These are phyloP conservation scores for Entomyzon cyanotis DNA, from an alignment of 2,113 vertebrate genomes.

Conservation along the genomic window DNA sequence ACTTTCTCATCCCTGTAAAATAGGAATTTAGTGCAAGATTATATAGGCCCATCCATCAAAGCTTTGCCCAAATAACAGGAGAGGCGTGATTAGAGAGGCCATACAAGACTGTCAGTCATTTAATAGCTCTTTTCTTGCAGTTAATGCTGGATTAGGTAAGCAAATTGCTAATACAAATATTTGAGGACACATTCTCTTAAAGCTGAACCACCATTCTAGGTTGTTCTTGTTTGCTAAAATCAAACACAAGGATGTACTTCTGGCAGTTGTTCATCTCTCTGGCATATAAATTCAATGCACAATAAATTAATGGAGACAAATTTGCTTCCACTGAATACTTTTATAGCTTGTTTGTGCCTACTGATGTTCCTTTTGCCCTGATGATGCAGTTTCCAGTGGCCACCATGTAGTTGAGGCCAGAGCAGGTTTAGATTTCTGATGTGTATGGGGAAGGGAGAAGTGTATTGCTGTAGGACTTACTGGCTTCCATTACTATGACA, in stretches of 20 bases:
- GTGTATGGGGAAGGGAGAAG: neutral
- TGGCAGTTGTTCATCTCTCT: neutral
- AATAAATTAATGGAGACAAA: neutral
- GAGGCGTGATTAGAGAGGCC: neutral
- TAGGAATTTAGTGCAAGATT: neutral
- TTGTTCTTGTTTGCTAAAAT: neutral
- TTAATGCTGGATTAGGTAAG: neutral
- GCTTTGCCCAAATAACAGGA: neutral
- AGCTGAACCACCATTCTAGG: neutral
- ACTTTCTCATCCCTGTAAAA: neutral
- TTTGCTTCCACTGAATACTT: neutral
- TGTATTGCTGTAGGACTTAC: neutral
- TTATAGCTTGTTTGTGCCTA: neutral
- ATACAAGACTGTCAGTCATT: neutral
- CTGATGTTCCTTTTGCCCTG: neutral
- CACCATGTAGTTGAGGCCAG: neutral
- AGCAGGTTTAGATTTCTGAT: neutral
- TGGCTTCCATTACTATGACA: neutral
- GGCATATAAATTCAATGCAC: neutral
- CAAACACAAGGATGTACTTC: neutral
- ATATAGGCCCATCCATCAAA: neutral
- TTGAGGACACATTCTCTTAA: neutral
- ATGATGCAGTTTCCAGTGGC: neutral
- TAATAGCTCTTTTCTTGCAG: neutral
- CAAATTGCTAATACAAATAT: neutral